These are phyloP conservation scores for Drosophila pseudoobscura DNA, from an alignment of 1,140 invertebrate species.

Conservation along the genomic window DNA sequence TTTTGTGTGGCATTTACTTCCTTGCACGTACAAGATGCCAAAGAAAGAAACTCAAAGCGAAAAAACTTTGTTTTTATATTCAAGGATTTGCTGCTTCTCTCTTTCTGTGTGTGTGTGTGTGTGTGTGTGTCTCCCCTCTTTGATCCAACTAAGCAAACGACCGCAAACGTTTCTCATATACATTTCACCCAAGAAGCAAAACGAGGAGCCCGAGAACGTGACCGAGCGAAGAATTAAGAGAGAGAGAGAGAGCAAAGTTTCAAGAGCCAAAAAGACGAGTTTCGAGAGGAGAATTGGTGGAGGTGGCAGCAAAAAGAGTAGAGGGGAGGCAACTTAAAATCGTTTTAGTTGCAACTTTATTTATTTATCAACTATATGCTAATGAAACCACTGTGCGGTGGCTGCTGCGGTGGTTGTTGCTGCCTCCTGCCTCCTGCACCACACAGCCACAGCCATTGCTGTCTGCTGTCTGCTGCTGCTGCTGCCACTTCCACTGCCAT, in stretches of 20 bases:
- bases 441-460: slow-evolving; percentile 3
- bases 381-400: slow-evolving; percentile 71
- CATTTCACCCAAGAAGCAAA: slow-evolving; percentile 25
- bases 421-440: background rate
- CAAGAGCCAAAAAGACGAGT: background rate
- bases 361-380: slow-evolving; percentile 78
- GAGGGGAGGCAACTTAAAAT: slow-evolving; percentile 64
- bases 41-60: slow-evolving; percentile 43
- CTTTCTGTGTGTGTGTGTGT: background rate
- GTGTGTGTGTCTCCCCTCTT: background rate
- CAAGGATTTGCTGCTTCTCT: slow-evolving; percentile 22
- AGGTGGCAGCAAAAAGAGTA: too few species aligned
- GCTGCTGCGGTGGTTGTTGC: background rate
- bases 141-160: slow-evolving; percentile 30
- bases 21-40: slow-evolving; percentile 65
- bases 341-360: slow-evolving; percentile 77
- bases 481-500: slow-evolving; percentile 8
- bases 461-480: background rate
- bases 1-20: slow-evolving; percentile 26
- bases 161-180: slow-evolving; percentile 53
- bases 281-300: background rate
- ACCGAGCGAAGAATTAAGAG: slow-evolving; percentile 37
- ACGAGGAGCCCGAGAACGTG: slow-evolving; percentile 36
- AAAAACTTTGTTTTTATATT: slow-evolving; percentile 50
- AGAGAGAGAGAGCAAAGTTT: slow-evolving; percentile 22